Conservation (phyloP, 2,797 vertebrate genomes). For the Acridotheres tristis region DNA sequence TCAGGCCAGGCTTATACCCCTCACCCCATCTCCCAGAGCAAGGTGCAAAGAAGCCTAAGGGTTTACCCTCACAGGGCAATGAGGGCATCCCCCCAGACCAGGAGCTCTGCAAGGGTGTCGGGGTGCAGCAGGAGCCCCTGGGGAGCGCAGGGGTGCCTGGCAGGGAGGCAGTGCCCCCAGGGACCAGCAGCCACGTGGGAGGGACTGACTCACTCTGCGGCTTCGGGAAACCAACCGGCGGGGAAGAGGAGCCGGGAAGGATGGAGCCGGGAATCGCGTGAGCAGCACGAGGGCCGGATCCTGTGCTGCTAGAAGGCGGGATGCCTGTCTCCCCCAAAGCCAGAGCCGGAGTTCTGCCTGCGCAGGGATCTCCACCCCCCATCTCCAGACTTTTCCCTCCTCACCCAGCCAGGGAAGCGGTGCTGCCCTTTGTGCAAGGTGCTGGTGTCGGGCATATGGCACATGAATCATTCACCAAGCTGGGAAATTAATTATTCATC, state of each 20-base stretch:
- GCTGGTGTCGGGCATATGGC: slow-evolving; percentile 78
- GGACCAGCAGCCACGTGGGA: not conserved
- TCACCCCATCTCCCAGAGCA: fast-evolving
- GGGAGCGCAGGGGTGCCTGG: not conserved
- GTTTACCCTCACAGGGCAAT: fast-evolving
- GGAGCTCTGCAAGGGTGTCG: fast-evolving
- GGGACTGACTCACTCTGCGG: not conserved
- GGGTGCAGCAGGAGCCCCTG: not conserved
- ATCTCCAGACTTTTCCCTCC: not conserved
- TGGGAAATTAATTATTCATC: slow-evolving; percentile 88
- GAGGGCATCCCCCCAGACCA: fast-evolving
- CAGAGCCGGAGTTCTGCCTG: not conserved
- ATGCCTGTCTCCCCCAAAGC: not conserved
- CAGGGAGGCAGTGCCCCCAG: not conserved
- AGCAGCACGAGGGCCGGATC: fast-evolving
- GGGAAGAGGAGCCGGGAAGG: not conserved
- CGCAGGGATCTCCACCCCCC: not conserved
- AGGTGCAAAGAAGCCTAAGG: not conserved
- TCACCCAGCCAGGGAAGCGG: not conserved
- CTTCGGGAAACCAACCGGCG: fast-evolving
- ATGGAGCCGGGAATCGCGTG: not conserved
- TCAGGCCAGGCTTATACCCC: not conserved
- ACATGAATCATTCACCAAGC: slow-evolving; percentile 87
- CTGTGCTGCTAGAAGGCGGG: fast-evolving
- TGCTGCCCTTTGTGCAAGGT: not conserved